Evolutionary conservation across 1,140 invertebrate genomes (phyloP), one percentile per base, ranked within the genome.

Genomic region (Drosophila kepulauana): DNA sequence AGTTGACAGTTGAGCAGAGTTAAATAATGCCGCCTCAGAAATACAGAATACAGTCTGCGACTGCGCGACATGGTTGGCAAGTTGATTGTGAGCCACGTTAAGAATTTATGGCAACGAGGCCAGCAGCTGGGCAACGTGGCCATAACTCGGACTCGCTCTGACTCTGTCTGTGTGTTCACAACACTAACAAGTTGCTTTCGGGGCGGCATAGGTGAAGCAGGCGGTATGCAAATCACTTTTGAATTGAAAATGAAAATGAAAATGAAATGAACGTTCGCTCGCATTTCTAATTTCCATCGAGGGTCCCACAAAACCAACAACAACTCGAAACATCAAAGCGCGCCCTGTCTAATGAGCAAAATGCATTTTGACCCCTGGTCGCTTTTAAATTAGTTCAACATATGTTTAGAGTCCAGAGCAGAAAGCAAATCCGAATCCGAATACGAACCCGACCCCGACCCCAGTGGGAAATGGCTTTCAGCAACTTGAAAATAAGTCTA

Each of bases 191-290:
- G 30, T 73, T 68, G 43, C 20, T 25, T 52, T 16, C 35, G 56
- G 45, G 1, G 20, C n/a, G 10, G 35, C 2, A 13, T 5, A 20
- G 7, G 11, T 13, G 61, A 48, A 35, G 46, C 51, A 30, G 13
- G 62, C 54, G 41, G 67, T 66, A 87, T 87, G 84, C 84, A 87
- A 87, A 87, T 87, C 80, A 84, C 56, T 84, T 84, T 78, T 65
- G 54, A 71, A 76, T 57, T 57, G 49, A 77, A 76, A 79, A 63
- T 46, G 67, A 66, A 81, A 81, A 78, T 68, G 63, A 66, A 81
- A 81, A 78, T 68, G 63, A 66, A 54, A 41, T 33, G 30, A 38
- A 38, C 62, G 48, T 58, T 54, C 61, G 48, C 62, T 54, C 61
- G 62, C 43, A 10, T 28, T 45, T n/a, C 41, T 7, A 65, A 65